These are phyloP conservation scores for Ambastaia sidthimunki DNA, from an alignment of 2,797 vertebrate species.

Conservation along the genomic window DNA sequence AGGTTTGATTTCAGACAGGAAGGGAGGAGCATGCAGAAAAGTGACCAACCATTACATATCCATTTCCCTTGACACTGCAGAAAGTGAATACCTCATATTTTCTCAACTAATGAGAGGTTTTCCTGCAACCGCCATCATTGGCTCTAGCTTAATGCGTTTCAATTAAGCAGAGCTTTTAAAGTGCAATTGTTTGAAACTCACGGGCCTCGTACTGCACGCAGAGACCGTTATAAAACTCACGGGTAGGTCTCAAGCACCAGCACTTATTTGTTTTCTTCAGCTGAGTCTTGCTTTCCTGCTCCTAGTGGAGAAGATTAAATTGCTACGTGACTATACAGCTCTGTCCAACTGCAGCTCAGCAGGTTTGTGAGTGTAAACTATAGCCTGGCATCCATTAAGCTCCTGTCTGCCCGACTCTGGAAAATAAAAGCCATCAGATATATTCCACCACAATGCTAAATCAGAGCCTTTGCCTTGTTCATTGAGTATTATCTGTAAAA, in stretches of 20 bases:
- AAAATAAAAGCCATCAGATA: conserved; percentile 21
- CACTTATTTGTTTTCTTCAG: conserved; percentile 49
- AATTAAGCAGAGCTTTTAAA: conserved; percentile 11
- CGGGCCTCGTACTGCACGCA: conserved; percentile 5
- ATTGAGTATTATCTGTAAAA: neutral
- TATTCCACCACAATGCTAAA: neutral
- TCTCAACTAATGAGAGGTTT: conserved; percentile 28
- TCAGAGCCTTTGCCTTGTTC: neutral
- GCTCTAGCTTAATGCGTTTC: conserved; percentile 16
- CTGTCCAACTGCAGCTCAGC: conserved; percentile 57
- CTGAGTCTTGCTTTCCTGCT: conserved; percentile 49
- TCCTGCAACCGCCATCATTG: conserved; percentile 23
- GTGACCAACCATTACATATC: conserved; percentile 43
- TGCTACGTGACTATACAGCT: conserved; percentile 60
- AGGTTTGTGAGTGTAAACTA: conserved; percentile 65
- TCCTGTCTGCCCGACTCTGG: conserved; percentile 42
- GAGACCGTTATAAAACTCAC: conserved; percentile 5
- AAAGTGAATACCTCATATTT: conserved; percentile 38
- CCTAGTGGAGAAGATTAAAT: conserved; percentile 55
- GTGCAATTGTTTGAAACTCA: conserved; percentile 10
- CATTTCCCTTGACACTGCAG: conserved; percentile 40
- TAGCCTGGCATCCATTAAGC: conserved; percentile 63
- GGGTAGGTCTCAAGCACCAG: conserved; percentile 21
- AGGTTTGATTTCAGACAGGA: conserved; percentile 44
- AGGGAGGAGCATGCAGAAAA: conserved; percentile 35